A percentile compares a stretch with the other conserved stretches of the same genome.
phyloP scores from a whole-genome alignment of 2,797 vertebrate species.

The Propithecus deckenii region DNA sequence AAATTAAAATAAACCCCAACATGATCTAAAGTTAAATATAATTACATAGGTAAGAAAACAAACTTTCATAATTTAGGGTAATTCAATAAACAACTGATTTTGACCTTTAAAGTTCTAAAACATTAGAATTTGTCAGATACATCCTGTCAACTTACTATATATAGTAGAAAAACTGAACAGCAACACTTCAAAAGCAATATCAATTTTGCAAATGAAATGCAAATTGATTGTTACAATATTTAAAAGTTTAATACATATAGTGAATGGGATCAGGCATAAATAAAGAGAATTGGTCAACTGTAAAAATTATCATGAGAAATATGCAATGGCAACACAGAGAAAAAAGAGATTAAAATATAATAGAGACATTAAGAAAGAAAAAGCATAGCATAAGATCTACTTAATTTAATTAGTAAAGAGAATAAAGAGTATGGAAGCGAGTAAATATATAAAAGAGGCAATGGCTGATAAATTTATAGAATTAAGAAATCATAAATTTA shows the following conservation, averaged over 20 bases:
- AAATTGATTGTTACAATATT: not conserved
- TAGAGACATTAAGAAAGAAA: not conserved
- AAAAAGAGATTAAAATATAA: not conserved
- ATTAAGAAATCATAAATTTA: not conserved
- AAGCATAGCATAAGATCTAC: not conserved
- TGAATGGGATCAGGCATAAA: not conserved
- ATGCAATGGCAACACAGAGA: not conserved
- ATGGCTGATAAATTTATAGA: not conserved
- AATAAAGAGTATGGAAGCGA: not conserved
- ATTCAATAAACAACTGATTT: not conserved
- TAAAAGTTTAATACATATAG: not conserved
- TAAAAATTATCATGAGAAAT: constrained; percentile 13
- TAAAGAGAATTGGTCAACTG: constrained; percentile 20
- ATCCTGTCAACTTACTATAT: not conserved
- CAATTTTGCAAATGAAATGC: constrained; percentile 12
- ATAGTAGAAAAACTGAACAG: not conserved
- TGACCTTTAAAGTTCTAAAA: not conserved
- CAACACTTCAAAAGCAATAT: not conserved
- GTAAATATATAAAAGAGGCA: not conserved
- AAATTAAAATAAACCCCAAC: not conserved
- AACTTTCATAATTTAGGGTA: not conserved
- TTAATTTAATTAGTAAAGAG: not conserved
- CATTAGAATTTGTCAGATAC: not conserved
- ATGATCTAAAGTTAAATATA: not conserved
- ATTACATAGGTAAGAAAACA: not conserved